Base-by-base conservation (phyloP, 1,140 invertebrate species). In the Drosophila parvula region DNA sequence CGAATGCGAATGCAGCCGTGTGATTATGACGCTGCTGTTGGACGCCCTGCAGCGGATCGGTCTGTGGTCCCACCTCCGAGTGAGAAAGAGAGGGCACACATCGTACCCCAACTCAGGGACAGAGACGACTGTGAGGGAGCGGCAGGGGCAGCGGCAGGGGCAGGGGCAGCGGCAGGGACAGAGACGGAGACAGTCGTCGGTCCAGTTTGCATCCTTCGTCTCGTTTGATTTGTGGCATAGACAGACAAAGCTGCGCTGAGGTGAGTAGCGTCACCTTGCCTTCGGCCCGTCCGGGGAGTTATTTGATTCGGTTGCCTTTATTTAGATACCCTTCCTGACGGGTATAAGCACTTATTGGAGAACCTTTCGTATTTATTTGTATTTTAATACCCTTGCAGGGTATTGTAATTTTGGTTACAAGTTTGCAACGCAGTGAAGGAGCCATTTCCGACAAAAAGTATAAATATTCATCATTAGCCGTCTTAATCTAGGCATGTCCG, bases 1-100 rank as follows among this genome's bases (percentile, higher is more conserved):
- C 27, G 48, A 50, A 50, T 55, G 51, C 51, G 50, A 48, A 48
- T 82, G 82, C 69, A 86, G 82, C 70, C 79, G 84, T 88, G 84
- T 88, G 84, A 88, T 88, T 88, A 88, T 88, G 84, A 88, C 84
- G 84, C 84, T 88, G 84, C 73, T 44, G 81, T 81, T 78, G 84
- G 83, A 88, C 83, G 83, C 83, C 83, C 83, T 88, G 83, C 76
- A 88, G 83, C 79, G 83, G 81, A 41, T 56, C 65, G 65, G 48
- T 71, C 69, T 71, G 51, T 44, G 65, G 62, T 44, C 62, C 70
- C 47, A 45, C 22, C 70, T 71, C 43, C 67, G 36, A 59, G 55
- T 41, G 36, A 41, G 36, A 71, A 28, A 43, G 51, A 50, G 65
- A 59, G 28, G 67, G 44, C 22, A 8, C 22, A n/a, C 38, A 1